A percentile compares a stretch with the other conserved stretches of the same genome.
phyloP scores from a whole-genome alignment of 2,113 vertebrate genomes.

The Bucco capensis region DNA sequence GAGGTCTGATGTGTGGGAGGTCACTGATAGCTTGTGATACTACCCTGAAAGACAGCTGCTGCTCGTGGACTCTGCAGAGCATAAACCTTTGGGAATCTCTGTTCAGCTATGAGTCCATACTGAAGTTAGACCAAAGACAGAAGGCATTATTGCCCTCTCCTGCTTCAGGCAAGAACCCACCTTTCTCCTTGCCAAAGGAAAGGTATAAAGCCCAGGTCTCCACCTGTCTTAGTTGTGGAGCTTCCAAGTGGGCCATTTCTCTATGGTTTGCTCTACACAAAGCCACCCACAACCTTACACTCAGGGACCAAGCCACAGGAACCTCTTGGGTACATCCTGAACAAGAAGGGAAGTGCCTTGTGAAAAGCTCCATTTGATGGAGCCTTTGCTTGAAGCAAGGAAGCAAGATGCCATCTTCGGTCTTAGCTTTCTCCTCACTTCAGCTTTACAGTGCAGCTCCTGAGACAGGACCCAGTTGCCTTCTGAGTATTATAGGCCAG shows the following conservation, averaged over 20 bases:
- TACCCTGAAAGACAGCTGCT: neutral
- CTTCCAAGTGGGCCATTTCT: neutral
- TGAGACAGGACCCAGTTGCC: neutral
- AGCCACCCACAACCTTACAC: neutral
- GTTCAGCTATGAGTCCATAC: rapidly evolving
- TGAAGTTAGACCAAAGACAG: rapidly evolving
- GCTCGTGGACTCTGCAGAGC: neutral
- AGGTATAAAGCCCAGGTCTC: no score
- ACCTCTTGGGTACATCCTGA: no score
- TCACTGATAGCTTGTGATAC: neutral
- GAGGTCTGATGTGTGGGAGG: neutral
- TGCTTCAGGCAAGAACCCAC: neutral
- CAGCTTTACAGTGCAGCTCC: neutral
- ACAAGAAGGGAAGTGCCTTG: neutral
- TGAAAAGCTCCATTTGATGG: neutral
- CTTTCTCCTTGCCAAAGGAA: neutral
- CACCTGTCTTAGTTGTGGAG: neutral
- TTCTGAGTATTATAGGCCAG: neutral
- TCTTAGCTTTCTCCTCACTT: neutral
- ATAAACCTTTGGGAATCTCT: neutral
- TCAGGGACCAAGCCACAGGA: neutral
- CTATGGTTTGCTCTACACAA: neutral
- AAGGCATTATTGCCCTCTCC: slow-evolving; percentile 49
- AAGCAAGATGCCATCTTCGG: neutral
- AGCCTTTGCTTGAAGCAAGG: neutral